These are phyloP conservation scores for Hyaena hyaena DNA, from an alignment of 2,113 vertebrate genomes.

Conservation along the genomic window DNA sequence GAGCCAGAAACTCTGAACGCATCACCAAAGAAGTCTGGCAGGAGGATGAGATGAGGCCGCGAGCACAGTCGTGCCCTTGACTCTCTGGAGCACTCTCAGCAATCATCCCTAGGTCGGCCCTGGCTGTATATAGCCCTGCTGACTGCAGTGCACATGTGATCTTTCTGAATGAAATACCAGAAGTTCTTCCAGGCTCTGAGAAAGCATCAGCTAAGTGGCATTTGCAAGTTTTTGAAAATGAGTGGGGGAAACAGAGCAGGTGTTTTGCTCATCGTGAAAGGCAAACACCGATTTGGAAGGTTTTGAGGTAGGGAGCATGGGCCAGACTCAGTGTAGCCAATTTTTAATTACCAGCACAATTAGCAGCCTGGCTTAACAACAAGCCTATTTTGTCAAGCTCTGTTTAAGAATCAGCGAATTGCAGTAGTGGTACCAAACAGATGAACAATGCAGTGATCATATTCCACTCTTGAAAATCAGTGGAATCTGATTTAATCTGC, in stretches of 20 bases:
- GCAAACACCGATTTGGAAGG: constrained; percentile 66
- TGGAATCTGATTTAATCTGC: background rate
- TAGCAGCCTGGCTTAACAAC: constrained; percentile 74
- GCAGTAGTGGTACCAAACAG: constrained; percentile 13
- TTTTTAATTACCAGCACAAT: constrained; percentile 81
- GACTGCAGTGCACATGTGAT: background rate
- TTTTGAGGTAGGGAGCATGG: constrained; percentile 1
- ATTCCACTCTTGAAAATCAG: background rate
- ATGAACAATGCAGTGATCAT: background rate
- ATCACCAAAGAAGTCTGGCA: constrained; percentile 13
- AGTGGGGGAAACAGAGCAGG: constrained; percentile 65
- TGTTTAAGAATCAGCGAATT: constrained; percentile 57
- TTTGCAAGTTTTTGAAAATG: constrained; percentile 65
- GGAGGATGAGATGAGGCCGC: background rate
- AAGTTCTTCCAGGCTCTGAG: constrained; percentile 49
- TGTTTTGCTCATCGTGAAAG: constrained; percentile 62
- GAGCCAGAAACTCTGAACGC: background rate
- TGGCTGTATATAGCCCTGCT: constrained; percentile 35
- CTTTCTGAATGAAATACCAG: constrained; percentile 69
- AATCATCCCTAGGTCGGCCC: background rate
- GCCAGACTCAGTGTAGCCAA: constrained; percentile 62
- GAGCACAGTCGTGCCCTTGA: background rate
- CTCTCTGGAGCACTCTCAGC: background rate
- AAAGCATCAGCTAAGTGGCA: constrained; percentile 26
- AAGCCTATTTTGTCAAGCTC: constrained; percentile 61